Base-by-base conservation (phyloP, 2,888 invertebrate species). In the Leptinotarsa tumamoca region DNA sequence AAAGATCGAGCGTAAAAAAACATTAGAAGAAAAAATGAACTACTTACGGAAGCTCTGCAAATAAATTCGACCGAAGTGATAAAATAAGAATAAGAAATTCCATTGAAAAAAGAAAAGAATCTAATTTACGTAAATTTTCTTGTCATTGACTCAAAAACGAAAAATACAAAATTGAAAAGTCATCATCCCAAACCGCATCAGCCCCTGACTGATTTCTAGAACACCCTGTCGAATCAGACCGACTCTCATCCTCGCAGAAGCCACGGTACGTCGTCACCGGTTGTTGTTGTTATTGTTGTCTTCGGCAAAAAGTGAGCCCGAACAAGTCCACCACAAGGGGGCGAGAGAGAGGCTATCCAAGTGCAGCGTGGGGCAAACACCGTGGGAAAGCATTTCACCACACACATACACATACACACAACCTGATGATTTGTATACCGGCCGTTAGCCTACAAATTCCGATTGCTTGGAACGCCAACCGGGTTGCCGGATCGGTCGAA, bases 331-430 rank as follows among this genome's bases (percentile, higher is more conserved):
- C 68, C 67, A 66, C 56, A 73, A 56, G 52, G 71, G 77, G 78
- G 79, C 79, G 79, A 74, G 80, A 74, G 79, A 74, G 80, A 74
- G 79, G 82, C 80, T 82, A 78, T 66, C 54, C 73, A 74, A 80
- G 80, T 80, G 78, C 78, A 77, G 79, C 79, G 82, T 80, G 81
- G 81, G 81, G 81, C 81, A 79, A 80, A 77, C 81, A 86, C 86
- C 87, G 87, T 87, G 87, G 87, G 87, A 87, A 87, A 85, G 85
- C 84, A 84, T 85, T 85, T 84, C 85, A 85, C 84, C 84, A 83
- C 82, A 83, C 81, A 75, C 81, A 83, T 63, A 52, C 52, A 51
- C 52, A 69, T 67, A 73, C 61, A 50, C 56, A 69, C 83, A 85
- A 85, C 85, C 83, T 83, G 85, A 86, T 86, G 86, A 86, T 86